Evolutionary conservation across 2,797 vertebrate genomes (phyloP).

Genomic region (Lithobates pipiens): DNA sequence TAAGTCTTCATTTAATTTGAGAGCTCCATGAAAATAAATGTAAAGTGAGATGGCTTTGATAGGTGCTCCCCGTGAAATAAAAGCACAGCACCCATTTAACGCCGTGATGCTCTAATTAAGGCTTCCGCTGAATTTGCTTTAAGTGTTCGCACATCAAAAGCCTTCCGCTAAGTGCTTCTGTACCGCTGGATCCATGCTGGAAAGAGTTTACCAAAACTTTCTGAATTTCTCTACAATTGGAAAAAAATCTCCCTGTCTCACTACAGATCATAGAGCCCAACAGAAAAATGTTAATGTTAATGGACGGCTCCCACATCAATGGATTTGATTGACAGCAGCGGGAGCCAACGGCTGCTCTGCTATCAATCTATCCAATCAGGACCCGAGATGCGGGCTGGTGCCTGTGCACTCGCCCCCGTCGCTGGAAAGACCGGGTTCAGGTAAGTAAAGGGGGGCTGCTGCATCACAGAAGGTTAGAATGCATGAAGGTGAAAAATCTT

Average conservation of each 20-base stretch:
- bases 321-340: too few species aligned
- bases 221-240: background rate
- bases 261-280: too few species aligned
- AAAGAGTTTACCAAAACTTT: background rate
- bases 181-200: background rate
- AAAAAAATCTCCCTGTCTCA: background rate
- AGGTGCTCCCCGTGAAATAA: conserved; percentile 63
- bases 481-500: too few species aligned
- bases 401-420: too few species aligned
- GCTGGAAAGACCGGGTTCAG: too few species aligned
- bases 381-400: too few species aligned
- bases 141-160: conserved; percentile 68
- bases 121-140: conserved; percentile 68
- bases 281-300: too few species aligned
- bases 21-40: conserved; percentile 60
- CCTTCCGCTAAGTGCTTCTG: background rate
- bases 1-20: conserved; percentile 51
- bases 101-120: conserved; percentile 69
- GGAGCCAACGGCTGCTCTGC: too few species aligned
- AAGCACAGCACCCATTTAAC: conserved; percentile 63
- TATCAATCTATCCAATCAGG: too few species aligned
- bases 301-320: too few species aligned
- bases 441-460: too few species aligned
- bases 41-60: conserved; percentile 65
- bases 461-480: too few species aligned